A percentile compares a stretch with the other conserved stretches of the same genome.
These are phyloP conservation scores for Eulemur coronatus DNA, from an alignment of 2,797 vertebrate genomes.

Conservation along the genomic window DNA sequence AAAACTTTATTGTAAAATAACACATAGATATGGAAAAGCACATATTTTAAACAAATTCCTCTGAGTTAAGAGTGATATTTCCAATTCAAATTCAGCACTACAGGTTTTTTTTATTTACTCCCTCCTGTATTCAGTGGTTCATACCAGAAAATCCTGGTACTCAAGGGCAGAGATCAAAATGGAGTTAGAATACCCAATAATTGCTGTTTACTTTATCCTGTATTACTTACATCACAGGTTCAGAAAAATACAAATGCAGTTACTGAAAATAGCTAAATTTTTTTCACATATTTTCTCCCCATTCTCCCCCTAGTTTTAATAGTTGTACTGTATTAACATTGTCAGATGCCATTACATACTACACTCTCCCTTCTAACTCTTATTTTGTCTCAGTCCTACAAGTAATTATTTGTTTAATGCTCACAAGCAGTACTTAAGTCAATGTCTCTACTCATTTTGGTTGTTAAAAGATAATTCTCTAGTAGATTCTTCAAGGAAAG, in stretches of 20 bases:
- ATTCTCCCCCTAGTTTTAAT: not conserved
- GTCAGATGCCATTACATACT: not conserved
- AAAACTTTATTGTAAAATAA: not conserved
- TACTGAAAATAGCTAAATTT: not conserved
- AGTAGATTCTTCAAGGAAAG: not conserved
- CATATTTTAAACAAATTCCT: constrained; percentile 16
- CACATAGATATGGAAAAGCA: not conserved
- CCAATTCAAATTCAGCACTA: not conserved
- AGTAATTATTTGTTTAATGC: not conserved
- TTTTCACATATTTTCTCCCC: not conserved
- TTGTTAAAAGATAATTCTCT: not conserved
- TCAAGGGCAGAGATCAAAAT: not conserved
- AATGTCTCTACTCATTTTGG: not conserved
- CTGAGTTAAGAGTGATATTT: constrained; percentile 30
- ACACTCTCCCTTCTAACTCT: not conserved
- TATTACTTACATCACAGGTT: not conserved
- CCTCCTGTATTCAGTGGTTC: not conserved
- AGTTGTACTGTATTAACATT: not conserved
- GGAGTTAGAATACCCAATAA: not conserved
- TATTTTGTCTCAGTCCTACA: not conserved
- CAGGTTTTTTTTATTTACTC: not conserved
- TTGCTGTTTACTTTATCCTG: not conserved
- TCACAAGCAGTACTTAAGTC: not conserved
- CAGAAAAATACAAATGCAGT: not conserved
- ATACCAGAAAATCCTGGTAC: not conserved